phyloP scores from a whole-genome alignment of 2,888 invertebrate genomes.

The Tanytarsus gracilentus region DNA sequence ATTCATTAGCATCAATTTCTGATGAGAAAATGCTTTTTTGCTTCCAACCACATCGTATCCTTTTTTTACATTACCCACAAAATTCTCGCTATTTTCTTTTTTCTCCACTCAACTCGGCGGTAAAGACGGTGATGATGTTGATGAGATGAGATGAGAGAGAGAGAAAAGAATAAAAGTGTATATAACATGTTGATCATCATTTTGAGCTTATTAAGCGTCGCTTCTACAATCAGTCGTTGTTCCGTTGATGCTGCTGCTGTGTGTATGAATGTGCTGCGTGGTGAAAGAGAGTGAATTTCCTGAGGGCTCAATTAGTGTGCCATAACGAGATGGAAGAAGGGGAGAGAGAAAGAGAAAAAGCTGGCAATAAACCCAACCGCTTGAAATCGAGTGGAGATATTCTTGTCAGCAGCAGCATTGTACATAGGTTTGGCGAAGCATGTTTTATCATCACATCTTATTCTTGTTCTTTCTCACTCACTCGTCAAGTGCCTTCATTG shows the following conservation, averaged over 20 bases:
- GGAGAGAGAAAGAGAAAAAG: neutral
- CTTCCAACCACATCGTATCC: neutral
- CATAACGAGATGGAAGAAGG: constrained; percentile 4
- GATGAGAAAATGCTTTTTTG: too few relatives aligned
- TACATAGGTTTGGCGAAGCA: constrained; percentile 3
- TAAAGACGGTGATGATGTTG: too few relatives aligned
- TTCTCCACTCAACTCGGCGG: too few relatives aligned
- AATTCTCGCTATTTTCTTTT: neutral
- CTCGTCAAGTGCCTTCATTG: neutral
- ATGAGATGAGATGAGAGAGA: too few relatives aligned
- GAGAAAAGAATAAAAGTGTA: too few relatives aligned
- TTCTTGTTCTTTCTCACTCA: neutral
- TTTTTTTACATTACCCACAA: constrained; percentile 16
- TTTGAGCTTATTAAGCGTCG: constrained; percentile 4
- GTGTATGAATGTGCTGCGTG: too few relatives aligned
- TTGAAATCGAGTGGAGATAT: constrained; percentile 7
- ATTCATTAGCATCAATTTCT: constrained; percentile 22
- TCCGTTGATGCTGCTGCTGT: too few relatives aligned
- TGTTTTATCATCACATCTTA: constrained; percentile 25
- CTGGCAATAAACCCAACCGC: neutral
- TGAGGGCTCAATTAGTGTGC: constrained; percentile 26
- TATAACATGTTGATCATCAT: constrained; percentile 11
- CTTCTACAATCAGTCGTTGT: neutral
- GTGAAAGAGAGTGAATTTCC: constrained; percentile 4
- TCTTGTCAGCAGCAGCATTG: constrained; percentile 1